Evolutionary conservation across 2,113 vertebrate genomes (phyloP).

Genomic region (Zosterops lateralis): DNA sequence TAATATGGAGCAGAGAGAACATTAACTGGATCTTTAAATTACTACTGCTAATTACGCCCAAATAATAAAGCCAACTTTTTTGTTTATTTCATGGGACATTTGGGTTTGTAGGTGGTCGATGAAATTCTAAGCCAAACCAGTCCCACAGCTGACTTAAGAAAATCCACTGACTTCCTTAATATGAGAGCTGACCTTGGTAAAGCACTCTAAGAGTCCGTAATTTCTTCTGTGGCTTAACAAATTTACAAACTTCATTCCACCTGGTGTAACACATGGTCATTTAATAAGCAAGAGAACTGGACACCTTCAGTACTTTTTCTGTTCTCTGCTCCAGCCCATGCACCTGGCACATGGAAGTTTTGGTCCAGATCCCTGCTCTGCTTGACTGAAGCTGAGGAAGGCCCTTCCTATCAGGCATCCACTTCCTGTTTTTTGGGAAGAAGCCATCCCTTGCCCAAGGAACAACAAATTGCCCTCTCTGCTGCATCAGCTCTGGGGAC

Average conservation of each 20-base stretch:
- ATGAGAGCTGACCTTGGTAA: background rate
- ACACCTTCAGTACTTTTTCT: background rate
- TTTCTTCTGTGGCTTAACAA: background rate
- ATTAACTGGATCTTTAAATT: background rate
- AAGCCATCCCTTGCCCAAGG: background rate
- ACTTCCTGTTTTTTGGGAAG: background rate
- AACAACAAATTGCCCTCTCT: background rate
- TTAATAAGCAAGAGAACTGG: background rate
- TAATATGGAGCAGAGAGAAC: background rate
- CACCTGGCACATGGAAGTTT: accelerated
- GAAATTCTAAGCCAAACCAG: background rate
- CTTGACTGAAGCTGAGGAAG: background rate
- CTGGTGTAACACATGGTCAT: background rate
- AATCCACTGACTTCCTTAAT: background rate
- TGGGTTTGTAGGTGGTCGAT: background rate
- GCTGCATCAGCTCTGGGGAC: background rate
- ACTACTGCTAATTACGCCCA: background rate
- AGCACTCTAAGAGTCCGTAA: background rate
- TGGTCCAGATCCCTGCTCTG: background rate
- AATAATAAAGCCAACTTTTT: background rate
- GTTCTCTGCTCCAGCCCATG: background rate
- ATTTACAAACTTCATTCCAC: background rate
- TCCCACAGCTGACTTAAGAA: background rate
- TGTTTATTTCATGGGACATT: background rate
- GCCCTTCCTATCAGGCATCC: background rate